Conservation (phyloP, 2,797 vertebrate species). For the Picus viridis region DNA sequence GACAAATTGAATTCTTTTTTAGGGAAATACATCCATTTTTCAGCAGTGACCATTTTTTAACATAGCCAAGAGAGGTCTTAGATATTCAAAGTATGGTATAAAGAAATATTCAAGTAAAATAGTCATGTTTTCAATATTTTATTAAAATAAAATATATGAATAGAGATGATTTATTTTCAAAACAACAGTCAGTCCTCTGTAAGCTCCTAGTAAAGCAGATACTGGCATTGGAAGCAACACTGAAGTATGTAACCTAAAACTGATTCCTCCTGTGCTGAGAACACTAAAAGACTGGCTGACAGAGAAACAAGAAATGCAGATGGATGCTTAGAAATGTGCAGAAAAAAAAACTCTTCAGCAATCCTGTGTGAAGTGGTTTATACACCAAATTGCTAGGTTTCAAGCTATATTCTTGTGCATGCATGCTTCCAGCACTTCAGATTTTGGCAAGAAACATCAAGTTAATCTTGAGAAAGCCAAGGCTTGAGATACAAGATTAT, state of each 20-base stretch:
- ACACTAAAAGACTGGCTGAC: not conserved
- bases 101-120: not conserved
- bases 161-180: not conserved
- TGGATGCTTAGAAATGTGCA: not conserved
- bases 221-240: not conserved
- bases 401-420: not conserved
- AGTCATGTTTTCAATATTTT: not conserved
- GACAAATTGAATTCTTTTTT: not conserved
- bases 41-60: not conserved
- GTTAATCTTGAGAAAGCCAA: not conserved
- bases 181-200: not conserved
- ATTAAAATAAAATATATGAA: not conserved
- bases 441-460: not conserved
- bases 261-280: not conserved
- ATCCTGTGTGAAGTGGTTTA: constrained; percentile 4
- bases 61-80: not conserved
- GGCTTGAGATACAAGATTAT: not conserved
- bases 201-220: not conserved
- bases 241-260: not conserved
- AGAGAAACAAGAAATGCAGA: constrained; percentile 36
- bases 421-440: not conserved
- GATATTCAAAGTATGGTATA: not conserved
- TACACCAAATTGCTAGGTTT: not conserved
- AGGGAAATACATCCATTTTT: not conserved
- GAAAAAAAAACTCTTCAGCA: not conserved